phyloP scores from a whole-genome alignment of 2,888 invertebrate species.

The Bellardia bayeri region DNA sequence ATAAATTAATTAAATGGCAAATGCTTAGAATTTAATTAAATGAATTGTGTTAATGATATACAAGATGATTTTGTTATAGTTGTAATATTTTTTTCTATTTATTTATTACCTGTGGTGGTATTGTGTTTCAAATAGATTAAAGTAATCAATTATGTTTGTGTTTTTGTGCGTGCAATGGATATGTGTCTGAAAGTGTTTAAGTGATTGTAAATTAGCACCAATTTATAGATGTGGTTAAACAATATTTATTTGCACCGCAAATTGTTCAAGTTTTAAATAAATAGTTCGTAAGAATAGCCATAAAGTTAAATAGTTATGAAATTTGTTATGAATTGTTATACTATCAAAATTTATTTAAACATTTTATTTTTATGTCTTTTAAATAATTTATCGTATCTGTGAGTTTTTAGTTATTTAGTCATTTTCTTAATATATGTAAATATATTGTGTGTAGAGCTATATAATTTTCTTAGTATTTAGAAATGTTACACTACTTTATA shows the following conservation, averaged over 20 bases:
- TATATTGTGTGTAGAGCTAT: neutral
- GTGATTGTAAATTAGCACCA: neutral
- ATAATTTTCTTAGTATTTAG: neutral
- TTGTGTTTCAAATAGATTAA: slow-evolving; percentile 18
- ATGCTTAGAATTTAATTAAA: slow-evolving; percentile 60
- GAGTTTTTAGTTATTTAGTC: too few relatives aligned
- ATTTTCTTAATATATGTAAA: too few relatives aligned
- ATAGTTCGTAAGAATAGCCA: neutral
- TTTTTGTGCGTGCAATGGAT: too few relatives aligned
- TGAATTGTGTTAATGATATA: slow-evolving; percentile 45
- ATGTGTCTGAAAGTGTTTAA: neutral
- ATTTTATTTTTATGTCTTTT: too few relatives aligned
- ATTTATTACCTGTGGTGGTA: neutral
- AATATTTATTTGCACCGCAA: neutral
- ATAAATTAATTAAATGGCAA: slow-evolving; percentile 60
- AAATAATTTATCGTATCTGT: too few relatives aligned
- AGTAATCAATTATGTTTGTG: slow-evolving; percentile 1
- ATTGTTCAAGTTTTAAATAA: neutral
- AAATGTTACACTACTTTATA: neutral
- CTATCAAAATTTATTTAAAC: too few relatives aligned
- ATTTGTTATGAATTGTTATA: too few relatives aligned
- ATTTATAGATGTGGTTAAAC: neutral
- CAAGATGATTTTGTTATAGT: slow-evolving; percentile 20
- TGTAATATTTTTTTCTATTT: neutral
- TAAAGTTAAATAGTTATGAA: too few relatives aligned